Evolutionary conservation across 2,888 invertebrate species (phyloP).

Genomic region (Xanthorhoe spadicearia): DNA sequence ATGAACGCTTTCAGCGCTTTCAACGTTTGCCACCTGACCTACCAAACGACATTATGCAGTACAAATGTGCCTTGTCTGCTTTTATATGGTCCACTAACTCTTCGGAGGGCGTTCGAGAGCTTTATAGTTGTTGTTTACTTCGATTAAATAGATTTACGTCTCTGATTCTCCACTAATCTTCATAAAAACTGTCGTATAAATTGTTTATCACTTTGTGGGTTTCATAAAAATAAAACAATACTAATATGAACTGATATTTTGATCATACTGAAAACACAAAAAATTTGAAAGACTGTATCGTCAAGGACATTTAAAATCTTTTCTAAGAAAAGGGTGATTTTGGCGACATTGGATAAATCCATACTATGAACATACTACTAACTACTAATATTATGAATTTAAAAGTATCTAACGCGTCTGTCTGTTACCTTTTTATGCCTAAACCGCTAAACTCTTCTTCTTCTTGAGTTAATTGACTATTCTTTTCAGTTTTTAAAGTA

Average conservation of each 20-base stretch:
- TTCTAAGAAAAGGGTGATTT: too few relatives aligned
- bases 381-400: too few relatives aligned
- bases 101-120: conserved; percentile 33
- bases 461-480: neutral
- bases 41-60: conserved; percentile 71
- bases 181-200: neutral
- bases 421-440: too few relatives aligned
- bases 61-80: conserved; percentile 73
- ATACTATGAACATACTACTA: too few relatives aligned
- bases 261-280: neutral
- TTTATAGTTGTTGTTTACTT: conserved; percentile 40
- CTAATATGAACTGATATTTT: neutral
- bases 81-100: conserved; percentile 72
- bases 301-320: too few relatives aligned
- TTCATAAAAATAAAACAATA: too few relatives aligned
- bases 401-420: too few relatives aligned
- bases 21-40: conserved; percentile 83
- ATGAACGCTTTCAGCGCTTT: conserved; percentile 81
- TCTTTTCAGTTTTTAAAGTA: neutral
- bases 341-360: too few relatives aligned
- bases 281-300: too few relatives aligned
- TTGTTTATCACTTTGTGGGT: too few relatives aligned
- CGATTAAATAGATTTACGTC: conserved; percentile 24
- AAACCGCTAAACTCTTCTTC: too few relatives aligned
- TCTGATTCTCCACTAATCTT: conserved; percentile 6